These are phyloP conservation scores for Drosophila pseudotalamancana DNA, from an alignment of 2,888 invertebrate species.

Conservation along the genomic window DNA sequence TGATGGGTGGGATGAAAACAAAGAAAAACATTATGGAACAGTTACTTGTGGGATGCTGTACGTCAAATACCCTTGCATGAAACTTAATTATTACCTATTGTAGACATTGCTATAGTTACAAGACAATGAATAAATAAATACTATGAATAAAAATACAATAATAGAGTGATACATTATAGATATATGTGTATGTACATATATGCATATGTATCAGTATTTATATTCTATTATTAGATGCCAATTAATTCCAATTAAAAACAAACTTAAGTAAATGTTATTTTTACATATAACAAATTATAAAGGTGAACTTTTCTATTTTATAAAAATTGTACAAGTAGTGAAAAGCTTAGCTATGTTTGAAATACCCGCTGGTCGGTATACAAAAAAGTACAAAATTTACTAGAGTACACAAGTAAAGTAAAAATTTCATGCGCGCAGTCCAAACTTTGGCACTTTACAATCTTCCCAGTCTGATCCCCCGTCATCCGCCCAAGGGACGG, in stretches of 20 bases:
- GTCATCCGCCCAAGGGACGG: constrained; percentile 34
- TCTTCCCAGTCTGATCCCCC: not conserved
- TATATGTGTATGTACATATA: too few species aligned
- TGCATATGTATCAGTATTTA: too few species aligned
- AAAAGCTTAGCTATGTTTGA: not conserved
- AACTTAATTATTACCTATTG: too few species aligned
- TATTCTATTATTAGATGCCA: too few species aligned
- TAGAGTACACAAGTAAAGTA: constrained; percentile 67
- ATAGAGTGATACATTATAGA: too few species aligned
- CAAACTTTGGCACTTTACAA: constrained; percentile 73
- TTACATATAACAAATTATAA: too few species aligned
- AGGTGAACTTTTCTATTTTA: too few species aligned
- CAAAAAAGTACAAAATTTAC: constrained; percentile 35
- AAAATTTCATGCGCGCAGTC: constrained; percentile 74
- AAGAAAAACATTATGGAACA: constrained; percentile 10
- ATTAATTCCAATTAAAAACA: too few species aligned
- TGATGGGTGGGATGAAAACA: constrained; percentile 15
- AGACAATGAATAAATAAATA: too few species aligned
- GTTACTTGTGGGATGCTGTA: not conserved
- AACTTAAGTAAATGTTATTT: too few species aligned
- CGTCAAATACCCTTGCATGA: not conserved
- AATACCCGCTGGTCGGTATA: constrained; percentile 19
- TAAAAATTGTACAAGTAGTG: not conserved
- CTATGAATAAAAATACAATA: too few species aligned
- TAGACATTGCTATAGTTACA: too few species aligned